These are phyloP conservation scores for Porphyrio hochstetteri DNA, from an alignment of 2,113 vertebrate genomes.

Conservation along the genomic window DNA sequence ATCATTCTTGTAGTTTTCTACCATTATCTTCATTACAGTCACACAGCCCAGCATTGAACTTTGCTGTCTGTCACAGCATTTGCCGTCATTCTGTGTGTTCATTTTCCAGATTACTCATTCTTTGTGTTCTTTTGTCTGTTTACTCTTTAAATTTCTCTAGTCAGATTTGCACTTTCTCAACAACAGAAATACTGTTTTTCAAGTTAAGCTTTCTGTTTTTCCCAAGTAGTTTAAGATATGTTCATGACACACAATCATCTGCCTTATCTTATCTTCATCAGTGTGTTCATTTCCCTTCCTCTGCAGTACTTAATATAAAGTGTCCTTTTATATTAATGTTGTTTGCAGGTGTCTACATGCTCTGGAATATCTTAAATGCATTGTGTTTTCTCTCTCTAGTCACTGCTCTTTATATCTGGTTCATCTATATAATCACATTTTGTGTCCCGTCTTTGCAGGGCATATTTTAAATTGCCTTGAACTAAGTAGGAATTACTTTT, in stretches of 20 bases:
- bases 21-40: background rate
- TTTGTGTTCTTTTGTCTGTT: background rate
- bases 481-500: slow-evolving; percentile 6
- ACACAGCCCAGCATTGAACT: accelerated
- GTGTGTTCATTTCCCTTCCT: slow-evolving; percentile 14
- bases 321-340: slow-evolving; percentile 20
- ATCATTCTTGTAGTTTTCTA: background rate
- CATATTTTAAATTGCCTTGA: slow-evolving; percentile 33
- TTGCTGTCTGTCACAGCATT: background rate
- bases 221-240: background rate
- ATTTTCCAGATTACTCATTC: background rate
- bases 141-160: background rate
- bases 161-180: background rate
- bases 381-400: background rate
- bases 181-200: background rate
- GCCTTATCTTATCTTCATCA: slow-evolving; percentile 30
- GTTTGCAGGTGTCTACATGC: slow-evolving; percentile 23
- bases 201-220: background rate
- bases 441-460: background rate
- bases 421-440: background rate
- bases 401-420: background rate
- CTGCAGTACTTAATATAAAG: background rate
- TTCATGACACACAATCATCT: background rate
- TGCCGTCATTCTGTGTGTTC: background rate
- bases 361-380: background rate